phyloP scores from a whole-genome alignment of 2,113 vertebrate species.

The Brachyhypopomus occidentalis region DNA sequence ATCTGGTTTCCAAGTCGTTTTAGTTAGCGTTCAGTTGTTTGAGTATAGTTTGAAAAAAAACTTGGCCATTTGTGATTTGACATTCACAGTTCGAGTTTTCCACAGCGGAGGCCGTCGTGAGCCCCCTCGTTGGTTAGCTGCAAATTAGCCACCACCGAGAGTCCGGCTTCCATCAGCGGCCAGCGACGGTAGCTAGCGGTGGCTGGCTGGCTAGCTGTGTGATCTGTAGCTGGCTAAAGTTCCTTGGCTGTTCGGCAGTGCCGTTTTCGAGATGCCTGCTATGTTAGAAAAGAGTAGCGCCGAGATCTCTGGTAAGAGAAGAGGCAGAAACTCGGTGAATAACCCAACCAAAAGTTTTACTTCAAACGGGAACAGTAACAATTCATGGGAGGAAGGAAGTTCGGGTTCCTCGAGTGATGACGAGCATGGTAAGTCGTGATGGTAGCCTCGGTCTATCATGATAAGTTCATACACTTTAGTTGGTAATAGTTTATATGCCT shows the following conservation, averaged over 20 bases:
- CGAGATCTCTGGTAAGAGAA: slow-evolving; percentile 84
- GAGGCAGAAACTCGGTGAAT: slow-evolving; percentile 78
- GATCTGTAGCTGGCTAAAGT: no score
- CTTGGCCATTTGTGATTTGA: not conserved
- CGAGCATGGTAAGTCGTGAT: slow-evolving; percentile 83
- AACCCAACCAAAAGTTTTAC: slow-evolving; percentile 83
- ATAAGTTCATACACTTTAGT: slow-evolving; percentile 53
- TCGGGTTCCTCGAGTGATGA: slow-evolving; percentile 91
- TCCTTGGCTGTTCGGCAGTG: no score
- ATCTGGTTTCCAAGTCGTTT: no score
- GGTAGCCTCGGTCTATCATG: slow-evolving; percentile 69
- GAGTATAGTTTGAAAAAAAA: not conserved
- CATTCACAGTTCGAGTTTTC: slow-evolving; percentile 6
- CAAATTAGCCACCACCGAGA: slow-evolving; percentile 16
- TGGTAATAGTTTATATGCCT: not conserved
- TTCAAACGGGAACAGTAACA: slow-evolving; percentile 82
- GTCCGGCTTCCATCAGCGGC: not conserved
- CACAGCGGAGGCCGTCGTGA: slow-evolving; percentile 22
- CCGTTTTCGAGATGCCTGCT: slow-evolving; percentile 75
- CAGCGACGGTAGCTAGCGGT: slow-evolving; percentile 26
- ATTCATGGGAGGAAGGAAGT: slow-evolving; percentile 92
- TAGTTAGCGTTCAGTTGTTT: not conserved
- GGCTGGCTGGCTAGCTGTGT: slow-evolving; percentile 20
- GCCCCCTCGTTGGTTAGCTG: not conserved
- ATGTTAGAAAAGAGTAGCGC: slow-evolving; percentile 85